phyloP scores from a whole-genome alignment of 2,113 vertebrate species.

The Xenopus laevis region DNA sequence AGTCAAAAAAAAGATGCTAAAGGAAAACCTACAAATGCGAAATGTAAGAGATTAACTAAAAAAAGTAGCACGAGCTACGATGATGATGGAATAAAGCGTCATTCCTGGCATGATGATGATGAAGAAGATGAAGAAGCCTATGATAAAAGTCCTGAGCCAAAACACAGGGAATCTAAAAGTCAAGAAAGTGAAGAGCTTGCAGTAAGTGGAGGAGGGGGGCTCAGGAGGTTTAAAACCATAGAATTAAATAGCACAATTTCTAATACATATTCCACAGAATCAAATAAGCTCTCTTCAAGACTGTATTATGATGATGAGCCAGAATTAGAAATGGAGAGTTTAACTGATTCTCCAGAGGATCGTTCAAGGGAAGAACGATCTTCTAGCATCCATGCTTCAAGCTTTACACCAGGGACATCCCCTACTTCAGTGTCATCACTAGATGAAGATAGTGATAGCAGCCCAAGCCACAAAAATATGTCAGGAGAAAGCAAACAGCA shows the following conservation, averaged over 20 bases:
- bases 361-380: constrained; percentile 91
- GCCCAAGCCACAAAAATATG: constrained; percentile 82
- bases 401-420: constrained; percentile 90
- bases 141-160: constrained; percentile 71
- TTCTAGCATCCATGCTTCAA: constrained; percentile 89
- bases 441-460: constrained; percentile 95
- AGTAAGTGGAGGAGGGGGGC: constrained; percentile 65
- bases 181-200: constrained; percentile 72
- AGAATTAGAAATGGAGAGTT: constrained; percentile 90
- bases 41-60: constrained; percentile 60
- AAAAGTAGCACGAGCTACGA: constrained; percentile 74
- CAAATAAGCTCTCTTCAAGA: constrained; percentile 67
- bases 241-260: constrained; percentile 81
- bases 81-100: constrained; percentile 73
- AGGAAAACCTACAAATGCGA: constrained; percentile 58
- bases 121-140: constrained; percentile 58
- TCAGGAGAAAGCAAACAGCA: constrained; percentile 84
- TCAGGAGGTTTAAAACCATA: constrained; percentile 78
- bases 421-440: constrained; percentile 94
- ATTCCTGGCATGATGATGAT: constrained; percentile 71
- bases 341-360: constrained; percentile 92
- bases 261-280: constrained; percentile 64
- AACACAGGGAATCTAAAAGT: constrained; percentile 75
- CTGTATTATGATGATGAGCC: constrained; percentile 82
- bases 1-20: constrained; percentile 64